These are phyloP conservation scores for Tachyglossus aculeatus DNA, from an alignment of 2,797 vertebrate genomes.

Conservation along the genomic window DNA sequence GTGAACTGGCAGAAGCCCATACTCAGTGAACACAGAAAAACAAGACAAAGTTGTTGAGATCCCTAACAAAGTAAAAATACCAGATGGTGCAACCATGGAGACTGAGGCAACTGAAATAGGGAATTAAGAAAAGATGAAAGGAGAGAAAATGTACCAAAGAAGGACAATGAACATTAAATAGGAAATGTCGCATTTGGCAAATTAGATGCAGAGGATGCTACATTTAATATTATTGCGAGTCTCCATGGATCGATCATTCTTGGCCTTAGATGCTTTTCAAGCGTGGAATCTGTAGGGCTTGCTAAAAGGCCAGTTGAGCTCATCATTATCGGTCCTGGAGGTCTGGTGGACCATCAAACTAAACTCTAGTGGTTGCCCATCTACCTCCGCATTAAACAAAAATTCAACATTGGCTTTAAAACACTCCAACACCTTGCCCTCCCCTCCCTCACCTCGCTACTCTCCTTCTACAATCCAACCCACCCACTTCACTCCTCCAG, in stretches of 20 bases:
- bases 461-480: no score
- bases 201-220: not conserved
- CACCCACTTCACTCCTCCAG: no score
- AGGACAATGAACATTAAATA: not conserved
- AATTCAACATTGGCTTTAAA: no score
- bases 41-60: not conserved
- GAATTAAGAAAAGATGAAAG: not conserved
- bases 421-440: no score
- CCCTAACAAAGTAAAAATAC: not conserved
- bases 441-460: no score
- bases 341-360: no score
- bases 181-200: no score
- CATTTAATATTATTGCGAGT: not conserved
- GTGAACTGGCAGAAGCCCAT: slow-evolving; percentile 36
- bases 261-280: not conserved
- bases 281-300: no score
- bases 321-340: not conserved
- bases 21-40: not conserved
- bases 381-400: no score
- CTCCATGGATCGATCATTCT: not conserved
- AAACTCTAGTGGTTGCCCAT: no score
- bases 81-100: slow-evolving; percentile 24
- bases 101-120: not conserved
- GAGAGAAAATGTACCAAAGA: not conserved
- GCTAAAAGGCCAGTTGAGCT: not conserved